A percentile compares a stretch with the other conserved stretches of the same genome.
Conservation (phyloP, 2,888 invertebrate species). For the Sesia bembeciformis region DNA sequence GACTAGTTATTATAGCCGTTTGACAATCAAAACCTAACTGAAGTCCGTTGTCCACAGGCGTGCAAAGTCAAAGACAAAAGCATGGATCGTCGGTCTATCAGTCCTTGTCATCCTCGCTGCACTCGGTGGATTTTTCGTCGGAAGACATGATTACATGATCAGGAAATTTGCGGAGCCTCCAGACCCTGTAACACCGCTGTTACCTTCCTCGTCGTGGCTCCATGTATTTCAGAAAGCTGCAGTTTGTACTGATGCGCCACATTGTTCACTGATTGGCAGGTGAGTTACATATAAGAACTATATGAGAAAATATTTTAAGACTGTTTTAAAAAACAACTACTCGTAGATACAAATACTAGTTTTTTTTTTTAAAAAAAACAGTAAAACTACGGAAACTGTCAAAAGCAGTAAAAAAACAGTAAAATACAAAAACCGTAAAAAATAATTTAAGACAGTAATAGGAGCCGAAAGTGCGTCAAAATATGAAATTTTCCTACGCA, state of each 20-base stretch:
- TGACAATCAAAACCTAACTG: no score
- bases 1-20: no score
- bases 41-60: no score
- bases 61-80: constrained; percentile 33
- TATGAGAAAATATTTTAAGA: background rate
- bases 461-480: no score
- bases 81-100: constrained; percentile 32
- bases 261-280: constrained; percentile 87
- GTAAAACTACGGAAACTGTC: no score
- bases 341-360: no score
- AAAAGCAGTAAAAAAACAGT: no score
- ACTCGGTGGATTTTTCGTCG: constrained; percentile 42
- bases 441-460: no score
- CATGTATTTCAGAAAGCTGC: constrained; percentile 80
- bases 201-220: constrained; percentile 79
- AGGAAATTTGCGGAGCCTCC: constrained; percentile 64
- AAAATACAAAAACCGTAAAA: no score
- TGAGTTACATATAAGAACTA: constrained; percentile 43
- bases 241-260: constrained; percentile 84
- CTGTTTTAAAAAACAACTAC: background rate
- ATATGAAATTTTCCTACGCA: no score
- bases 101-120: constrained; percentile 43
- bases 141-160: constrained; percentile 30
- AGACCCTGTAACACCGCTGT: constrained; percentile 77
- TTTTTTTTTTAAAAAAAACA: no score